These are phyloP conservation scores for Tipula lateralis DNA, from an alignment of 2,888 invertebrate species.

Conservation along the genomic window DNA sequence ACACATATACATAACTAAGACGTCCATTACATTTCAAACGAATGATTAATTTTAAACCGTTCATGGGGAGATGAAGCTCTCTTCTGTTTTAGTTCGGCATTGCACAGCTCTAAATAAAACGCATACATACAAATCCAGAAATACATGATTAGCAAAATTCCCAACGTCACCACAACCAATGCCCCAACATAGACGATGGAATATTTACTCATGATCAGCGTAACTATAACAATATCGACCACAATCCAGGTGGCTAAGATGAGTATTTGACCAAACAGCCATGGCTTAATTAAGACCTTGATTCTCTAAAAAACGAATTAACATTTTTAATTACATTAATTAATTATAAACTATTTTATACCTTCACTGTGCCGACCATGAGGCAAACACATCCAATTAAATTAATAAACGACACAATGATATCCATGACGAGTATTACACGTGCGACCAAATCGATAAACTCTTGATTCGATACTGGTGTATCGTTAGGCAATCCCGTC, in stretches of 20 bases:
- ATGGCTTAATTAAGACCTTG: not conserved
- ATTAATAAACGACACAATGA: not conserved
- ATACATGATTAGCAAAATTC: not conserved
- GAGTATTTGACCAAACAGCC: not conserved
- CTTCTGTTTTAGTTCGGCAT: not conserved
- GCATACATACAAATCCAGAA: not conserved
- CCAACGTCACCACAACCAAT: not conserved
- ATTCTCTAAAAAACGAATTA: not conserved
- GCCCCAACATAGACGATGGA: not conserved
- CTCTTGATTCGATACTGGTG: not conserved
- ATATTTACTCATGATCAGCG: not conserved
- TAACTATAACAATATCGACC: not conserved
- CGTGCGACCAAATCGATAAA: not conserved
- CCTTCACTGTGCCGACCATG: not conserved
- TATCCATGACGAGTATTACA: not conserved
- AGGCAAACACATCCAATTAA: not conserved
- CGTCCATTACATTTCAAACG: not conserved
- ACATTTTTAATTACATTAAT: not conserved
- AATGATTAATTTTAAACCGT: not conserved
- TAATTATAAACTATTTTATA: not conserved
- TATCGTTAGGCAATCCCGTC: not conserved
- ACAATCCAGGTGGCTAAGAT: not conserved
- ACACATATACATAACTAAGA: too few relatives aligned
- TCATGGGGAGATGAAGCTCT: not conserved
- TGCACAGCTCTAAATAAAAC: not conserved